Conservation (phyloP, 30 jellyfish, hydroid and myxozoan genomes). For the Aurelia aurita complex sp. Pacific region DNA sequence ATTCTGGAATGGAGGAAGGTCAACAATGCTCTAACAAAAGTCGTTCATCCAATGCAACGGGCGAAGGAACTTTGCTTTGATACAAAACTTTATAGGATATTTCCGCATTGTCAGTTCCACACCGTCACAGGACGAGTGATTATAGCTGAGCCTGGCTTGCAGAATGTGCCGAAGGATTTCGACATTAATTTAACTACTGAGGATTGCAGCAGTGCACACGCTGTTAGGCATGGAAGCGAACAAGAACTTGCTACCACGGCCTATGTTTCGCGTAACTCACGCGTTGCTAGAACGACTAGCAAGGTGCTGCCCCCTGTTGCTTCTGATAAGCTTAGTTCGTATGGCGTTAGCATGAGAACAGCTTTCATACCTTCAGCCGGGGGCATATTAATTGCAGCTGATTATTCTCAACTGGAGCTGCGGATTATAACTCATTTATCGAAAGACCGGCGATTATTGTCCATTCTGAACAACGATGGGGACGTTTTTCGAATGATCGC, state of each 20-base stretch:
- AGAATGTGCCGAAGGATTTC: constrained; percentile 91
- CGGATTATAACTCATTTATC: constrained; percentile 90
- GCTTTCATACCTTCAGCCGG: constrained; percentile 81
- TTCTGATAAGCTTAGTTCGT: background rate
- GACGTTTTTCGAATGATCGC: constrained; percentile 95
- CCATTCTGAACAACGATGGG: constrained; percentile 59
- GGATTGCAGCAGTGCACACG: background rate
- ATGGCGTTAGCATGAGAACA: constrained; percentile 84
- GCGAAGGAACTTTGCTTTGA: constrained; percentile 21
- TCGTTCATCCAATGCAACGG: constrained; percentile 89
- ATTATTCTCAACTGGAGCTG: constrained; percentile 90
- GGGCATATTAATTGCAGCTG: constrained; percentile 80
- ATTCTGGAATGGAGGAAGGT: constrained; percentile 95
- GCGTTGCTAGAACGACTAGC: background rate
- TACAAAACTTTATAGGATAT: constrained; percentile 63
- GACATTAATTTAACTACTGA: constrained; percentile 41
- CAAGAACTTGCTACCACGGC: background rate
- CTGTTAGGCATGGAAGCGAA: no score
- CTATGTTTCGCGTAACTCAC: background rate
- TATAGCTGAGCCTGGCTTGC: constrained; percentile 89
- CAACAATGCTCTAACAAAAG: constrained; percentile 76
- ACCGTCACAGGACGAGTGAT: constrained; percentile 96
- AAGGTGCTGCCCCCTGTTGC: background rate
- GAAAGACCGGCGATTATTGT: constrained; percentile 55
- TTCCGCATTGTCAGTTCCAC: constrained; percentile 69